Evolutionary conservation across 2,113 vertebrate genomes (phyloP).

Genomic region (Gorsachius goisagi): DNA sequence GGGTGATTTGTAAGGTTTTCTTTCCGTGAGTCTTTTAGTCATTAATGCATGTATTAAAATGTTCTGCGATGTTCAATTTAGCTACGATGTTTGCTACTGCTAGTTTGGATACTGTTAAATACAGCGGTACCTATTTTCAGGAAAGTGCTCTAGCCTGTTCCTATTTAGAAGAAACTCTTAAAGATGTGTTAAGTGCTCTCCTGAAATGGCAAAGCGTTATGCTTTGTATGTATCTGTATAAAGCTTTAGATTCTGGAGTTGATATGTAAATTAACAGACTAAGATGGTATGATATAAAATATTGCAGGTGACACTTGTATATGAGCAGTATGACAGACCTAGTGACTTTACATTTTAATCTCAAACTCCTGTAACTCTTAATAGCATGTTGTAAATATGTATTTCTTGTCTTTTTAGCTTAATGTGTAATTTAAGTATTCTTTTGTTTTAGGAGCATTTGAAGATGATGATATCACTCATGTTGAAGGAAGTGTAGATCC

Average conservation of each 20-base stretch:
- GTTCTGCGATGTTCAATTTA: background rate
- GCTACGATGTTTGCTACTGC: background rate
- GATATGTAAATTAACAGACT: background rate
- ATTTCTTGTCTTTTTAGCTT: background rate
- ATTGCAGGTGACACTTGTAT: background rate
- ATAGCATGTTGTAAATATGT: background rate
- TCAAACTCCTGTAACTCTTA: background rate
- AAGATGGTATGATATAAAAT: background rate
- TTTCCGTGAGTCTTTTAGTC: background rate
- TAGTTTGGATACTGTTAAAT: background rate
- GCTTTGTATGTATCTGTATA: background rate
- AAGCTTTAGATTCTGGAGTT: background rate
- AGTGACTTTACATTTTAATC: background rate
- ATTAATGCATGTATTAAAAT: background rate
- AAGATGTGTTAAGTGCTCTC: background rate
- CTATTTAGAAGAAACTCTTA: background rate
- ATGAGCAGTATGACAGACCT: background rate
- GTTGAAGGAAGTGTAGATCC: conserved; percentile 96
- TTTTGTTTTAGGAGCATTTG: conserved; percentile 85
- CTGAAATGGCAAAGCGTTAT: background rate
- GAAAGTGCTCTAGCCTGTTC: background rate
- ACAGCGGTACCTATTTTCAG: background rate
- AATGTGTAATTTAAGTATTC: background rate
- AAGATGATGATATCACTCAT: conserved; percentile 97
- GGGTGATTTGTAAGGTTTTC: conserved; percentile 37